These are phyloP conservation scores for Henicopernis longicauda DNA, from an alignment of 2,113 vertebrate genomes.

Conservation along the genomic window DNA sequence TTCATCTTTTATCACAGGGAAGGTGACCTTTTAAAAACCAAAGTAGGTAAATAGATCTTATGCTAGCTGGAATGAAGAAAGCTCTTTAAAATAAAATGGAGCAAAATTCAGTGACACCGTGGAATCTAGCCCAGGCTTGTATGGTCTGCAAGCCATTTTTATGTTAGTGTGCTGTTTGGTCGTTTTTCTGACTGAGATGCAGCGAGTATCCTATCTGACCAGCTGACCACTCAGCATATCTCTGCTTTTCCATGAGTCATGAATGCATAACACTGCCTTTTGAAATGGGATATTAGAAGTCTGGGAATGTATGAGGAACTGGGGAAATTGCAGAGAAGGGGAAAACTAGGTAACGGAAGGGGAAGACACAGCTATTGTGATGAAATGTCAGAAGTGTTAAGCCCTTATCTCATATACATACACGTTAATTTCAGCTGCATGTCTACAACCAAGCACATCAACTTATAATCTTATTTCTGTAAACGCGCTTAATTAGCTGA, in stretches of 20 bases:
- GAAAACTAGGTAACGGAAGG: neutral
- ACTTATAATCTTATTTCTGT: neutral
- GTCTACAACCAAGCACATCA: neutral
- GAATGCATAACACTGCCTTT: neutral
- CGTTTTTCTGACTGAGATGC: neutral
- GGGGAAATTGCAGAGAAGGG: neutral
- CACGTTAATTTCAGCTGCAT: neutral
- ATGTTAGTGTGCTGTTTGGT: neutral
- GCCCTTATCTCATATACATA: neutral
- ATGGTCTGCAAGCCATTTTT: neutral
- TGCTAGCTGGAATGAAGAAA: neutral
- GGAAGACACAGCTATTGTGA: neutral
- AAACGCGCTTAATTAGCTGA: constrained; percentile 8
- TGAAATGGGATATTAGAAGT: neutral
- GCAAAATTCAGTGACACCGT: neutral
- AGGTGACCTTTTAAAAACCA: constrained; percentile 19
- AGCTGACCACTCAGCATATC: neutral
- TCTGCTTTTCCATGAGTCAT: neutral
- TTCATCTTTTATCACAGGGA: neutral
- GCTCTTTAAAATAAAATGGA: constrained; percentile 5
- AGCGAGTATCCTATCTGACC: neutral
- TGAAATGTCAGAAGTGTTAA: neutral
- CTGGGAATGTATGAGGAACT: neutral
- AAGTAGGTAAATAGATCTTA: constrained; percentile 47
- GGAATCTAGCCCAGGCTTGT: neutral